Conservation (phyloP, 1,140 invertebrate genomes). For the Eriocheir sinensis region DNA sequence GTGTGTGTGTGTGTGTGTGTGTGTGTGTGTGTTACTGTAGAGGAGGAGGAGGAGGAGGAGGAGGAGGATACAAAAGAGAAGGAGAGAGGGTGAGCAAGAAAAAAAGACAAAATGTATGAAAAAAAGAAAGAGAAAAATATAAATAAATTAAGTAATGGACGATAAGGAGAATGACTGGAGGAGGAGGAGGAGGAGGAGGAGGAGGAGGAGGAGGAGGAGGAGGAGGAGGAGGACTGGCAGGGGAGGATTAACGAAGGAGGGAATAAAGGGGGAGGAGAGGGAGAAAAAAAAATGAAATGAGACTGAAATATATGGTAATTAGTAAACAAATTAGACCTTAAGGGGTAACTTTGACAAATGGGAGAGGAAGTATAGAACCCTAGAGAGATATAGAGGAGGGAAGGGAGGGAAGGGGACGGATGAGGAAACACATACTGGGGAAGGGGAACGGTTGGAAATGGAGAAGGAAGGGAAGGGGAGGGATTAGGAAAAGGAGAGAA, state of each 20-base stretch:
- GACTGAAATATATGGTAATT: slow-evolving; percentile 26
- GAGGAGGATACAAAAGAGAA: no score
- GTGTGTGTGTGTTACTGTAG: no score
- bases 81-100: no score
- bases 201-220: neutral
- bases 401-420: neutral
- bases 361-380: neutral
- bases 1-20: no score
- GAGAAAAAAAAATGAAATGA: neutral
- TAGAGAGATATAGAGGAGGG: neutral
- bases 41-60: no score
- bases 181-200: neutral
- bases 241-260: neutral
- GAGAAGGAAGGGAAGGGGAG: neutral
- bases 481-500: neutral
- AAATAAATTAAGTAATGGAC: no score
- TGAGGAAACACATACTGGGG: neutral
- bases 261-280: neutral
- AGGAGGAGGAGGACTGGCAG: neutral
- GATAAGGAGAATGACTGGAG: no score
- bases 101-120: no score
- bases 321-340: neutral
- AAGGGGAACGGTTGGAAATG: neutral
- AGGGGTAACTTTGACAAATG: no score
- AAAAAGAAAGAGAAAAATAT: no score